Evolutionary conservation across 30 jellyfish, hydroid and myxozoan genomes (phyloP).

Genomic region (Chironex yamaguchii): DNA sequence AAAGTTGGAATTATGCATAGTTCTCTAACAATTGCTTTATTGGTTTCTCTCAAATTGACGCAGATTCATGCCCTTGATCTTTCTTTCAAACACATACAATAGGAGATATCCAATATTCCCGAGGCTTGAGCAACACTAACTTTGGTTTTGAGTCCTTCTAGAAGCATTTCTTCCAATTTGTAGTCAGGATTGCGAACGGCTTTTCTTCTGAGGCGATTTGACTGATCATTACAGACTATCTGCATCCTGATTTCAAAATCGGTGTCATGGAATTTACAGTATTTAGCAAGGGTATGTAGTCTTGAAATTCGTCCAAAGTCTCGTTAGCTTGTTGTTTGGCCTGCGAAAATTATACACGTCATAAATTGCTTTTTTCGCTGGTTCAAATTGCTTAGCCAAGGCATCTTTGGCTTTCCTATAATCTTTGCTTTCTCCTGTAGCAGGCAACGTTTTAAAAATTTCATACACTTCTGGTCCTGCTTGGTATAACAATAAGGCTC

Average conservation of each 20-base stretch:
- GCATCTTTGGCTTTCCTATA: slow-evolving; percentile 58
- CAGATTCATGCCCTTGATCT: too few relatives aligned
- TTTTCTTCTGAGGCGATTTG: slow-evolving; percentile 29
- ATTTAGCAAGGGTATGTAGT: slow-evolving; percentile 53
- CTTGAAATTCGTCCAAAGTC: slow-evolving; percentile 35
- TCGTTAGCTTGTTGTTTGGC: slow-evolving; percentile 47
- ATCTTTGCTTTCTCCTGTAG: slow-evolving; percentile 33
- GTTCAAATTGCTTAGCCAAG: slow-evolving; percentile 47
- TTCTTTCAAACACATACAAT: slow-evolving; percentile 2
- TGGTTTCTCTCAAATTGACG: too few relatives aligned
- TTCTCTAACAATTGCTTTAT: slow-evolving; percentile 31
- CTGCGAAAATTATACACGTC: slow-evolving; percentile 40
- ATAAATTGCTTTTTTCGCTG: slow-evolving; percentile 24
- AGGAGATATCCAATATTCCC: slow-evolving; percentile 42
- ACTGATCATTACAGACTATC: slow-evolving; percentile 22
- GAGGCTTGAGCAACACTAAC: slow-evolving; percentile 48
- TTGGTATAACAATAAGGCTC: slow-evolving; percentile 53
- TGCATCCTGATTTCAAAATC: slow-evolving; percentile 60
- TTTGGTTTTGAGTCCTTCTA: slow-evolving; percentile 15
- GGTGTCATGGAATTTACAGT: slow-evolving; percentile 31
- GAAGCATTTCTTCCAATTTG: slow-evolving; percentile 5
- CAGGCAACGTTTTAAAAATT: slow-evolving; percentile 38
- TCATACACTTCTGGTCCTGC: slow-evolving; percentile 60
- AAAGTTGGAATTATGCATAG: slow-evolving; percentile 29
- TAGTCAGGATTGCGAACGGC: slow-evolving; percentile 42